A percentile compares a stretch with the other conserved stretches of the same genome.
phyloP scores from a whole-genome alignment of 2,113 vertebrate genomes.

The Fulica atra region DNA sequence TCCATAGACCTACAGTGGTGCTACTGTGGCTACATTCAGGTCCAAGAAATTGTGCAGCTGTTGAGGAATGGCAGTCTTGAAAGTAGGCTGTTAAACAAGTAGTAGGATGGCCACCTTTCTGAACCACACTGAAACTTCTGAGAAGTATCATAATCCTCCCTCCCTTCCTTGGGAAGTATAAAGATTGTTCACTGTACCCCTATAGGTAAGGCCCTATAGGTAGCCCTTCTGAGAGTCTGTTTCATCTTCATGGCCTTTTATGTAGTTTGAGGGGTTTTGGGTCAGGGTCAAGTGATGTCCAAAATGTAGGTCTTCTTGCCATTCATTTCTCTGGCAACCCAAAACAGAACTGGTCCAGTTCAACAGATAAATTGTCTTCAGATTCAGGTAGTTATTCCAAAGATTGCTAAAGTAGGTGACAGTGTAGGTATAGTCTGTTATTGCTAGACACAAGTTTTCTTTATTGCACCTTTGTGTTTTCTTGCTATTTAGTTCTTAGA shows the following conservation, averaged over 20 bases:
- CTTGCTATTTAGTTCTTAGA: background rate
- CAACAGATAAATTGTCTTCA: background rate
- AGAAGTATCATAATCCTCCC: accelerated
- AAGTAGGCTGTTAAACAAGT: background rate
- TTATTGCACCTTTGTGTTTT: background rate
- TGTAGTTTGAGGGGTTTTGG: background rate
- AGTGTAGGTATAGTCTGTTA: background rate
- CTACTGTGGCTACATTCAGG: background rate
- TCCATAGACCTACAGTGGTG: background rate
- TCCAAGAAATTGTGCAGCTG: background rate
- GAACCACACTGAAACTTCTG: background rate
- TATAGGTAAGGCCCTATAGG: background rate
- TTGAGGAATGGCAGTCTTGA: background rate
- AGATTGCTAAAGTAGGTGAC: background rate
- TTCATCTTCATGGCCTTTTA: background rate
- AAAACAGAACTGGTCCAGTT: background rate
- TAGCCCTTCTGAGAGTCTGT: background rate
- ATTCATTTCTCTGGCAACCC: background rate
- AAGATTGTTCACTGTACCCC: background rate
- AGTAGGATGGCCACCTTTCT: background rate
- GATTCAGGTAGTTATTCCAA: background rate
- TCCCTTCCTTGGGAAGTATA: background rate
- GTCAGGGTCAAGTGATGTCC: background rate
- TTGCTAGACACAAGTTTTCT: background rate
- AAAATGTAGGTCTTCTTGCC: background rate